Conservation (phyloP, 2,797 vertebrate genomes). For the Tadarida brasiliensis region DNA sequence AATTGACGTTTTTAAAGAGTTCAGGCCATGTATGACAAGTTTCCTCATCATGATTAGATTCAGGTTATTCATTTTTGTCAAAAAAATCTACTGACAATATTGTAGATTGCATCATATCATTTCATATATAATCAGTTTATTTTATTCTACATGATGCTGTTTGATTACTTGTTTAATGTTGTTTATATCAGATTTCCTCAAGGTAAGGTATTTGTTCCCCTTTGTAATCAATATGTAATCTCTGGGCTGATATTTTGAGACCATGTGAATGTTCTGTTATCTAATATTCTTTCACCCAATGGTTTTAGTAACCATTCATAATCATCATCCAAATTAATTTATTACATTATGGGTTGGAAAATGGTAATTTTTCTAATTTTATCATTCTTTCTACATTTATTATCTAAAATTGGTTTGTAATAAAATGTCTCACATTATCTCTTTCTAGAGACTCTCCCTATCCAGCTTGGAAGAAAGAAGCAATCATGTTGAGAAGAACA, state of each 20-base stretch:
- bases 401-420: conserved; percentile 8
- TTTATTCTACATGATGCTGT: not conserved
- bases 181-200: not conserved
- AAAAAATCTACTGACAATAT: not conserved
- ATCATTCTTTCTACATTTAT: not conserved
- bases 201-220: not conserved
- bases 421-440: not conserved
- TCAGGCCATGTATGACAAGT: not conserved
- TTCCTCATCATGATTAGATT: not conserved
- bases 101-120: not conserved
- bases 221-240: not conserved
- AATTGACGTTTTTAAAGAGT: conserved; percentile 15
- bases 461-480: not conserved
- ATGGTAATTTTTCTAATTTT: not conserved
- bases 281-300: not conserved
- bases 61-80: not conserved
- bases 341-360: not conserved
- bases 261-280: not conserved
- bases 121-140: not conserved
- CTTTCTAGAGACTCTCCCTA: not conserved
- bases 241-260: conserved; percentile 17
- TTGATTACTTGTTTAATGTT: not conserved
- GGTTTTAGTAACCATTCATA: not conserved
- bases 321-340: not conserved
- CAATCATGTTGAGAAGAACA: not conserved